These are phyloP conservation scores for Hemaris fuciformis DNA, from an alignment of 2,888 invertebrate genomes.

Conservation along the genomic window DNA sequence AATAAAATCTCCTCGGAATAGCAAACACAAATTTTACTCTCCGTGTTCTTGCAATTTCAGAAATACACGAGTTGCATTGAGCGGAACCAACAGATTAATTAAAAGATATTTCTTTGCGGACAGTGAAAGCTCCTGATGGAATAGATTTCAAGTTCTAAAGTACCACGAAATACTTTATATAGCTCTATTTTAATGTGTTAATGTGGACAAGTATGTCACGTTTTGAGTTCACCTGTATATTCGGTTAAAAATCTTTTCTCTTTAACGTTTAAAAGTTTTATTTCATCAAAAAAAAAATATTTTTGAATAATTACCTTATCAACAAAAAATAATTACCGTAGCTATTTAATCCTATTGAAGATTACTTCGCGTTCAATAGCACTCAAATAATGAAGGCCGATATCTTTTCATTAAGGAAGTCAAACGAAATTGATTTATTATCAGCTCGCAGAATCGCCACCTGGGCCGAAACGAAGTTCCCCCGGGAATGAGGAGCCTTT, in stretches of 20 bases:
- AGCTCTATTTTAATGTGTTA: not conserved
- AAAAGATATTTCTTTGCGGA: not conserved
- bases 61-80: not conserved
- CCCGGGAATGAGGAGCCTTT: slow-evolving; percentile 24
- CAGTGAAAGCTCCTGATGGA: not conserved
- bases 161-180: not conserved
- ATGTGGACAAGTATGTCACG: too few species aligned
- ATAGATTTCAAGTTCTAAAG: not conserved
- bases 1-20: not conserved
- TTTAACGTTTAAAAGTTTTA: too few species aligned
- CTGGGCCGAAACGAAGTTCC: slow-evolving; percentile 24
- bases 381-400: not conserved
- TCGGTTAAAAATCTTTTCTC: too few species aligned
- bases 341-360: too few species aligned
- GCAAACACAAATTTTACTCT: not conserved
- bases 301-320: too few species aligned
- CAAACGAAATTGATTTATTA: slow-evolving; percentile 33
- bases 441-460: slow-evolving; percentile 25
- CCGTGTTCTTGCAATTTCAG: not conserved
- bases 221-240: too few species aligned
- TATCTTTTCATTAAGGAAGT: slow-evolving; percentile 6
- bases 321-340: not conserved
- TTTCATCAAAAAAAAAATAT: too few species aligned
- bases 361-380: not conserved
- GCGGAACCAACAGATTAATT: not conserved